phyloP scores from a whole-genome alignment of 2,113 vertebrate genomes.

The Nycticorax nycticorax region DNA sequence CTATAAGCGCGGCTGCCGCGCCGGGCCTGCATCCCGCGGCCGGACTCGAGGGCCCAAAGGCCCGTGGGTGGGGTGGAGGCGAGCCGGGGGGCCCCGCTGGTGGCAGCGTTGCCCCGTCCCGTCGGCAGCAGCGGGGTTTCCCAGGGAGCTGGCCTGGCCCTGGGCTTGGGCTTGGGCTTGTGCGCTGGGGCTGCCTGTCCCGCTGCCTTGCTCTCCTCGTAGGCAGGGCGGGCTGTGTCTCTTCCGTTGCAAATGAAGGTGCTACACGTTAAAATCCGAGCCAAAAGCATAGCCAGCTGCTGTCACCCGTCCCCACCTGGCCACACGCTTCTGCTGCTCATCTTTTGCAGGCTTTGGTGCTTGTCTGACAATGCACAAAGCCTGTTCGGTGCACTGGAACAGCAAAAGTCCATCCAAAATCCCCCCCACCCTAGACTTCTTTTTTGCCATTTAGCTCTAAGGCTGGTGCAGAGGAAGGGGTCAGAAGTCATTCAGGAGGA shows the following conservation, averaged over 20 bases:
- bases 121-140: neutral
- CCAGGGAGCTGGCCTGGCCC: neutral
- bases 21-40: neutral
- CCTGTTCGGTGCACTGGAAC: neutral
- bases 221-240: neutral
- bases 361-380: neutral
- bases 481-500: neutral
- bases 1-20: neutral
- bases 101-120: neutral
- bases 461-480: neutral
- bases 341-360: neutral
- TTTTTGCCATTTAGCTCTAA: neutral
- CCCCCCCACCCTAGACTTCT: neutral
- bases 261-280: neutral
- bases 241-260: neutral
- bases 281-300: neutral
- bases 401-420: neutral
- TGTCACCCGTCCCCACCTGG: fast-evolving
- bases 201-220: fast-evolving
- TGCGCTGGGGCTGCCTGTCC: fast-evolving
- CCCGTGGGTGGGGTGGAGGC: fast-evolving
- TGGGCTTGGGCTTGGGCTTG: neutral
- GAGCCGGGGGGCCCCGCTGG: neutral
- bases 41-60: fast-evolving
- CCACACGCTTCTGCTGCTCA: fast-evolving